Evolutionary conservation across 2,888 invertebrate genomes (phyloP), one percentile per base, ranked within the genome.

Genomic region (Merodon equestris): DNA sequence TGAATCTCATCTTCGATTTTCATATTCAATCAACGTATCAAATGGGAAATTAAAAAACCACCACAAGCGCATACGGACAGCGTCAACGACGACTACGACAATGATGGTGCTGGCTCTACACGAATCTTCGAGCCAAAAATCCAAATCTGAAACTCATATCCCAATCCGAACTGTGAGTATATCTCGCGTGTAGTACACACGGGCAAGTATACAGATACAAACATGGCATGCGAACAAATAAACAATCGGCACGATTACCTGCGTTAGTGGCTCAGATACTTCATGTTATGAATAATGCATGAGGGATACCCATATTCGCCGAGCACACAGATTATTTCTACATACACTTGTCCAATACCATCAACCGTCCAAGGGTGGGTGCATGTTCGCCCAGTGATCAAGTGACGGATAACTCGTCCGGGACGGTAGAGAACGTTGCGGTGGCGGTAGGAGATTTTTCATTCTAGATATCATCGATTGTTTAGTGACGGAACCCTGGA

Each of bases 31-130:
- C 79, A 79, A 73, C 79, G 79, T 79, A 79, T 56, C 27, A 79
- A 70, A 79, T 74, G 74, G 79, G 68, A 74, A 79, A 79, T 74
- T 79, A 79, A 79, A 79, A 79, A 74, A 79, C 79, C 79, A 70
- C 45, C 58, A 72, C 68, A 67, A 57, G 61, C 56, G 13, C 51
- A 66, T n/a, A n/a, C n/a, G n/a, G n/a, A n/a, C n/a, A 63, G 40
- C 14, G 57, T 18, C 19, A 51, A 44, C 9, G 17, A 44, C 60
- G 10, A 57, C n/a, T 51, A 57, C 9, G 14, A 44, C 14, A 50
- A 36, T 18, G 15, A n/a, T 38, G 42, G 48, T 42, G 61, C 13
- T 38, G 34, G 14, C 13, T 64, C 44, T 58, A 44, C 51, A 7
- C 7, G 27, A 27, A 64, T 54, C 45, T 54, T 47, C 38, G 19